These are phyloP conservation scores for Dreissena rostriformis DNA, from an alignment of 1,140 invertebrate genomes.

Conservation along the genomic window DNA sequence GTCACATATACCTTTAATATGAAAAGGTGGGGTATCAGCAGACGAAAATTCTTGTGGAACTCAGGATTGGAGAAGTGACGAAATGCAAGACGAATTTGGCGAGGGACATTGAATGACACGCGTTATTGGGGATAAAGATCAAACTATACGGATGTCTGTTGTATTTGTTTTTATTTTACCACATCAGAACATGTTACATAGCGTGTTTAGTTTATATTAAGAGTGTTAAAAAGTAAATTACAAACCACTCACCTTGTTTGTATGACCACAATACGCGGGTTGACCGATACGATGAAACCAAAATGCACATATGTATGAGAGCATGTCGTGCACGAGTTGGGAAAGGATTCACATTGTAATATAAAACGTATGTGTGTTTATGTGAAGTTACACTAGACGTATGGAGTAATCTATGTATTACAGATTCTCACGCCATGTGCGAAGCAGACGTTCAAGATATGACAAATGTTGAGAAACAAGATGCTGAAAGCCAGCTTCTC, in stretches of 20 bases:
- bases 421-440: slow-evolving; percentile 70
- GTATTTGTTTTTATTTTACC: no score
- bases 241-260: no score
- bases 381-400: no score
- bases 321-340: slow-evolving; percentile 71
- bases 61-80: slow-evolving; percentile 73
- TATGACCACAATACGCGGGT: no score
- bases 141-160: no score
- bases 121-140: no score
- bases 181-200: no score
- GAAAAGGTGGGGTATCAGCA: slow-evolving; percentile 74
- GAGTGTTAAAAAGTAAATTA: no score
- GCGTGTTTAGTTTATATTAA: no score
- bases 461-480: slow-evolving; percentile 62
- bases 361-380: no score
- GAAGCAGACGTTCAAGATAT: slow-evolving; percentile 69
- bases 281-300: no score
- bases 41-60: slow-evolving; percentile 73
- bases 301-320: slow-evolving; percentile 54
- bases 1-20: slow-evolving; percentile 69
- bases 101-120: slow-evolving; percentile 67
- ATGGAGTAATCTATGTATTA: no score
- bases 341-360: slow-evolving; percentile 69
- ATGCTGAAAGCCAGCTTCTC: slow-evolving; percentile 55
- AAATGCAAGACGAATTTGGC: slow-evolving; percentile 73